These are phyloP conservation scores for Crotalus tigris DNA, from an alignment of 2,113 vertebrate species.

Conservation along the genomic window DNA sequence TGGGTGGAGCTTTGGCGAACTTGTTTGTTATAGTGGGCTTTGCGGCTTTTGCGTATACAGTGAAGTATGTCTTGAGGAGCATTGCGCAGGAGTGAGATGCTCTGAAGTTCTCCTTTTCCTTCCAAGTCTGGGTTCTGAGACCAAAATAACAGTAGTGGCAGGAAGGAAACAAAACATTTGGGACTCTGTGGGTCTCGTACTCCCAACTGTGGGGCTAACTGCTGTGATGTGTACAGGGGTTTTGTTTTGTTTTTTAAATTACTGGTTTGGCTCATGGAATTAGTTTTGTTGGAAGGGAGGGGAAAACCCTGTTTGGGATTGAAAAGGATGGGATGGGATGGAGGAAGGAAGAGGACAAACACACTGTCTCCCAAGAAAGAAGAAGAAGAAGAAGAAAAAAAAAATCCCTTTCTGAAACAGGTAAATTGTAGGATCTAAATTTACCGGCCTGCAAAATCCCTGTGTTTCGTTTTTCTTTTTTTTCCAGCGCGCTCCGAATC, in stretches of 20 bases:
- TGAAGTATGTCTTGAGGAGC: slow-evolving; percentile 97
- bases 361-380: neutral
- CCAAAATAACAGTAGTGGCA: slow-evolving; percentile 51
- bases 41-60: slow-evolving; percentile 96
- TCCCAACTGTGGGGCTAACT: slow-evolving; percentile 46
- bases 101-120: neutral
- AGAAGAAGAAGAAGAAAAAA: neutral
- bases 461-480: slow-evolving; percentile 37
- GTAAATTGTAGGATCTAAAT: neutral
- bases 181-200: slow-evolving; percentile 45
- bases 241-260: neutral
- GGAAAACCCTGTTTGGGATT: neutral
- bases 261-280: slow-evolving; percentile 63
- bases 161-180: slow-evolving; percentile 25
- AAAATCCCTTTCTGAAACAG: neutral
- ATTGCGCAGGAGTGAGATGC: slow-evolving; percentile 92
- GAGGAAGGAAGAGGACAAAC: slow-evolving; percentile 1
- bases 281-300: slow-evolving; percentile 24
- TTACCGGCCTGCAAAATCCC: neutral
- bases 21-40: slow-evolving; percentile 98
- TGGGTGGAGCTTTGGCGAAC: slow-evolving; percentile 94
- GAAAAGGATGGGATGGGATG: neutral
- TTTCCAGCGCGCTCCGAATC: slow-evolving; percentile 28
- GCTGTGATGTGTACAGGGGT: slow-evolving; percentile 36
- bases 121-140: slow-evolving; percentile 29